Evolutionary conservation across 2,888 invertebrate species (phyloP).

Genomic region (Ichneumoninae sp.): DNA sequence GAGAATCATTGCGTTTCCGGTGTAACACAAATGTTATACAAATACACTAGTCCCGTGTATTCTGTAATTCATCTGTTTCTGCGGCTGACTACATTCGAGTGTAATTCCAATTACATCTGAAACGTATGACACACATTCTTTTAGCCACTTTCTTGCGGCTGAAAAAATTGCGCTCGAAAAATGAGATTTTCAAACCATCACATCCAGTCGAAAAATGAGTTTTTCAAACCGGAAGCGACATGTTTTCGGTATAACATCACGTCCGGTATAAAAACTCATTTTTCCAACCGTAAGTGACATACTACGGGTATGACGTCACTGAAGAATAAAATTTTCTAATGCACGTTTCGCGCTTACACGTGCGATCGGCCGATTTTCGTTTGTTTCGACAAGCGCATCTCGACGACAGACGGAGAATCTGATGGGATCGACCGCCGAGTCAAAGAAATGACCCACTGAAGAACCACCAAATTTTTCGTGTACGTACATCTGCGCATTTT

Average conservation of each 20-base stretch:
- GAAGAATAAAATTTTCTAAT: neutral
- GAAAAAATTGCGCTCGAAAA: too few species aligned
- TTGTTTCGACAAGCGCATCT: neutral
- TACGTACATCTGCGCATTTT: constrained; percentile 3
- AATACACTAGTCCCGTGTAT: neutral
- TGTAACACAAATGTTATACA: neutral
- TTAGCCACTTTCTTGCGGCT: too few species aligned
- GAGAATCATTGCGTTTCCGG: neutral
- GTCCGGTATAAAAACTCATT: too few species aligned
- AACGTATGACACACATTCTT: too few species aligned
- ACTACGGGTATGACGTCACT: too few species aligned
- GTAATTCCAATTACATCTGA: too few species aligned
- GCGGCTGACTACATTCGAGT: too few species aligned
- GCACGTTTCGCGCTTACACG: neutral
- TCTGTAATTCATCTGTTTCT: neutral
- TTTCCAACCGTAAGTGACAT: too few species aligned
- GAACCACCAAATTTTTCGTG: constrained; percentile 13
- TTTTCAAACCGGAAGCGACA: too few species aligned
- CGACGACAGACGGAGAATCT: neutral
- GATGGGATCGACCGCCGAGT: constrained; percentile 11
- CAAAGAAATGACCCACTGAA: neutral
- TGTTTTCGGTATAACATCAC: too few species aligned
- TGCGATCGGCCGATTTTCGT: neutral
- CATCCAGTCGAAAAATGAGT: too few species aligned
- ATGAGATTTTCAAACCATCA: too few species aligned